Conservation (phyloP, 37 sponge, comb jelly and placozoan species). For the Mnemiopsis leidyi region DNA sequence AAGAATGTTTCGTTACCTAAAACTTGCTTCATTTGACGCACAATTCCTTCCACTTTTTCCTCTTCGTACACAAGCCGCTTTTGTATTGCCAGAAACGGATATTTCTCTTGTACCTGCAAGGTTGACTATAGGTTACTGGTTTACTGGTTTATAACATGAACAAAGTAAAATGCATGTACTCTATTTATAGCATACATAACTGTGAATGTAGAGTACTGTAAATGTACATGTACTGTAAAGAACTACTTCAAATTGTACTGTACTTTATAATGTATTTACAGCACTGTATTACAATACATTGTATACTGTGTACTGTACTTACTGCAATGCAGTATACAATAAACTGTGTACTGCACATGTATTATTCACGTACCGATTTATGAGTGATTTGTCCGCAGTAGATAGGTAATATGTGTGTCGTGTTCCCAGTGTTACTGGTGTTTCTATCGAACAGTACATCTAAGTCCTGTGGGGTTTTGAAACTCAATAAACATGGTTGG, state of each 20-base stretch:
- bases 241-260: too few species aligned
- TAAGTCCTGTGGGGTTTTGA: constrained; percentile 19
- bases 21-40: background rate
- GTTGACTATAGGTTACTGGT: too few species aligned
- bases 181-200: too few species aligned
- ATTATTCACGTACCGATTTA: background rate
- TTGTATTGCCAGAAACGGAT: constrained; percentile 6
- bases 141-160: too few species aligned
- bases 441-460: background rate
- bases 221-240: too few species aligned
- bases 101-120: background rate
- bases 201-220: too few species aligned
- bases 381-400: constrained; percentile 11
- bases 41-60: constrained; percentile 17
- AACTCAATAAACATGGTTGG: too few species aligned
- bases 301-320: background rate
- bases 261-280: too few species aligned
- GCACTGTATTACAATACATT: background rate
- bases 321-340: background rate
- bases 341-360: background rate
- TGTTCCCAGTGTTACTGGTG: background rate
- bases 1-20: too few species aligned
- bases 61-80: background rate
- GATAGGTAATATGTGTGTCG: background rate
- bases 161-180: too few species aligned